A percentile compares a stretch with the other conserved stretches of the same genome.
These are phyloP conservation scores for Hipparchia sbordonii DNA, from an alignment of 2,888 invertebrate species.

Conservation along the genomic window DNA sequence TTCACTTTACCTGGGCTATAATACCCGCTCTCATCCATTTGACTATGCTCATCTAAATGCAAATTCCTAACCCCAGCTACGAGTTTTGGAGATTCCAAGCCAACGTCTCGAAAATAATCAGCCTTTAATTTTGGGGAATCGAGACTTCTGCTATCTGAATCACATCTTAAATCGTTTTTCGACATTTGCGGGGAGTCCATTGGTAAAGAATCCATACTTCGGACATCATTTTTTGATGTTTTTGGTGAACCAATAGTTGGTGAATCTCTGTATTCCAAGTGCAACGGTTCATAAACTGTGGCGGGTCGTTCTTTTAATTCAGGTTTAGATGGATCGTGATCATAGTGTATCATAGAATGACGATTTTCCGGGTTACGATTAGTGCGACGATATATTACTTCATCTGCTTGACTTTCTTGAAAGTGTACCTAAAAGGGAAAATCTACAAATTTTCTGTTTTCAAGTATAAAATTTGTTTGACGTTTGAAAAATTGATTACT, in stretches of 20 bases:
- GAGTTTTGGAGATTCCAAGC: slow-evolving; percentile 69
- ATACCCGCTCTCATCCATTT: slow-evolving; percentile 80
- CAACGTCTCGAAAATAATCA: slow-evolving; percentile 69
- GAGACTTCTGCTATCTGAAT: slow-evolving; percentile 70
- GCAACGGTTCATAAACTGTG: slow-evolving; percentile 75
- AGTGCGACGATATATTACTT: slow-evolving; percentile 69
- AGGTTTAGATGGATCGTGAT: slow-evolving; percentile 70
- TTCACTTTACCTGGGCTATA: slow-evolving; percentile 68
- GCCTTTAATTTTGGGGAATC: slow-evolving; percentile 74
- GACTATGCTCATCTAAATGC: slow-evolving; percentile 74
- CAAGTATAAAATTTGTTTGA: not conserved
- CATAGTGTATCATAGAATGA: slow-evolving; percentile 80
- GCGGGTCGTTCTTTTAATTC: slow-evolving; percentile 71
- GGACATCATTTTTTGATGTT: slow-evolving; percentile 66
- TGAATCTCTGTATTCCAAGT: slow-evolving; percentile 73
- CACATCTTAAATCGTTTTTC: slow-evolving; percentile 67
- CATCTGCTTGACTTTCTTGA: slow-evolving; percentile 65
- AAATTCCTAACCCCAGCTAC: slow-evolving; percentile 71
- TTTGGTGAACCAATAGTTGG: slow-evolving; percentile 73
- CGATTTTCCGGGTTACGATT: slow-evolving; percentile 73
- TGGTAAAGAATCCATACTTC: slow-evolving; percentile 73
- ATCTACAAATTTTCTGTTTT: not conserved
- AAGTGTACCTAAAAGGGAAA: slow-evolving; percentile 67
- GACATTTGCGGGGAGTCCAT: slow-evolving; percentile 76
- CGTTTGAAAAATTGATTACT: not conserved